phyloP scores from a whole-genome alignment of 2,113 vertebrate species.

The Megaceryle torquata region DNA sequence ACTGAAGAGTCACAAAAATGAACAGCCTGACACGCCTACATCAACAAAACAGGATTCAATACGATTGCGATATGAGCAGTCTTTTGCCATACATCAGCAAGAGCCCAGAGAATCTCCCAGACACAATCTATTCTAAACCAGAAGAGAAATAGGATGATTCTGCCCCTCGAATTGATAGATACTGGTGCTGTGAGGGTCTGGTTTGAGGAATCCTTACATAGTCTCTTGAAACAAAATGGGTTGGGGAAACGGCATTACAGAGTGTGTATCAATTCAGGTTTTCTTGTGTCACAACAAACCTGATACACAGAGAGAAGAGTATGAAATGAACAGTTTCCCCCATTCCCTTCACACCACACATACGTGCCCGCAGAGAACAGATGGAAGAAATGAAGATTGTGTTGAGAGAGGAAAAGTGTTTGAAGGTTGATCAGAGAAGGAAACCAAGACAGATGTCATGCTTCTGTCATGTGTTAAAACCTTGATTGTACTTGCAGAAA shows the following conservation, averaged over 20 bases:
- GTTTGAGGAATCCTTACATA: not conserved
- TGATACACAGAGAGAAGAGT: slow-evolving; percentile 29
- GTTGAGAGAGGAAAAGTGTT: slow-evolving; percentile 30
- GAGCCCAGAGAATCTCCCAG: not conserved
- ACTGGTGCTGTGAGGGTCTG: not conserved
- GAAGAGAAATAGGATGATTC: not conserved
- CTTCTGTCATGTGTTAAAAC: slow-evolving; percentile 53
- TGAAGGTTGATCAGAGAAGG: slow-evolving; percentile 47
- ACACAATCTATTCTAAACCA: not conserved
- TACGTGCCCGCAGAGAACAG: slow-evolving; percentile 52
- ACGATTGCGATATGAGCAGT: slow-evolving; percentile 5
- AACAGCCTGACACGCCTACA: slow-evolving; percentile 49
- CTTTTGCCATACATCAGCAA: not conserved
- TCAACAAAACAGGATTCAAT: slow-evolving; percentile 10
- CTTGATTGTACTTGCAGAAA: not conserved
- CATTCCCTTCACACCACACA: not conserved
- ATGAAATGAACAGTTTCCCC: slow-evolving; percentile 49
- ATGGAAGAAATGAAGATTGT: slow-evolving; percentile 54
- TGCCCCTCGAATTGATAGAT: not conserved
- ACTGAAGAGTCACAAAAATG: slow-evolving; percentile 28
- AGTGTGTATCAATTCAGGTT: not conserved
- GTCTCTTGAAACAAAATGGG: not conserved
- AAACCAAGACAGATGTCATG: slow-evolving; percentile 59
- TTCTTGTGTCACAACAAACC: slow-evolving; percentile 50
- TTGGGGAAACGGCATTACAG: not conserved